phyloP scores from a whole-genome alignment of 2,113 vertebrate species.

The Myotis davidii region DNA sequence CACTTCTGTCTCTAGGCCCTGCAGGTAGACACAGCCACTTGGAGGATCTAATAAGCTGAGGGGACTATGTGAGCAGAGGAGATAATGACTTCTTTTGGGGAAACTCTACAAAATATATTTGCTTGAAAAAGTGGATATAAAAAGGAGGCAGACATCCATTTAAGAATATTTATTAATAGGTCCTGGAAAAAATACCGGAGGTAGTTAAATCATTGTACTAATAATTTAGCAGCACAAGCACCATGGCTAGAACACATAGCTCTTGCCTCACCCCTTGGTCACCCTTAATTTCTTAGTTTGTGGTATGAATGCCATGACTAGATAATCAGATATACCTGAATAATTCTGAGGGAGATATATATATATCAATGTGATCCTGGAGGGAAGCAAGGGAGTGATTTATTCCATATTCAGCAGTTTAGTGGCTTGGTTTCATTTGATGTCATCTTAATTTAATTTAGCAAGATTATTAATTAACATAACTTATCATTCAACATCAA shows the following conservation, averaged over 20 bases:
- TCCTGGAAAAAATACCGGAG: not conserved
- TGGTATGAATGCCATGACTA: not conserved
- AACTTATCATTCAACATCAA: constrained; percentile 25
- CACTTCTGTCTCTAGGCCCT: no score
- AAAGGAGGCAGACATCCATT: not conserved
- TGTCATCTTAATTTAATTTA: constrained; percentile 35
- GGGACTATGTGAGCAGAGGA: not conserved
- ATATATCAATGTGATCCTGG: rapidly evolving
- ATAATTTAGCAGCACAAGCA: not conserved
- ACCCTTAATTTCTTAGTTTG: not conserved
- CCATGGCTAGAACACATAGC: not conserved
- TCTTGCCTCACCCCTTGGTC: not conserved
- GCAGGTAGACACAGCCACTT: not conserved
- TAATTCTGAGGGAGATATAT: not conserved
- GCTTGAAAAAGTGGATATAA: not conserved
- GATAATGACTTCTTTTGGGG: not conserved
- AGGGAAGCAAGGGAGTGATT: not conserved
- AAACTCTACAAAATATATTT: not conserved
- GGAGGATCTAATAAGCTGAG: not conserved
- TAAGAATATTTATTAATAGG: not conserved
- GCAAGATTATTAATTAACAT: constrained; percentile 38
- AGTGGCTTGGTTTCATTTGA: not conserved
- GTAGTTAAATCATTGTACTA: not conserved
- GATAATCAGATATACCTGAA: not conserved
- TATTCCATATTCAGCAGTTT: constrained; percentile 49